Conservation (phyloP, 1,140 invertebrate species). For the Adoxophyes honmai region DNA sequence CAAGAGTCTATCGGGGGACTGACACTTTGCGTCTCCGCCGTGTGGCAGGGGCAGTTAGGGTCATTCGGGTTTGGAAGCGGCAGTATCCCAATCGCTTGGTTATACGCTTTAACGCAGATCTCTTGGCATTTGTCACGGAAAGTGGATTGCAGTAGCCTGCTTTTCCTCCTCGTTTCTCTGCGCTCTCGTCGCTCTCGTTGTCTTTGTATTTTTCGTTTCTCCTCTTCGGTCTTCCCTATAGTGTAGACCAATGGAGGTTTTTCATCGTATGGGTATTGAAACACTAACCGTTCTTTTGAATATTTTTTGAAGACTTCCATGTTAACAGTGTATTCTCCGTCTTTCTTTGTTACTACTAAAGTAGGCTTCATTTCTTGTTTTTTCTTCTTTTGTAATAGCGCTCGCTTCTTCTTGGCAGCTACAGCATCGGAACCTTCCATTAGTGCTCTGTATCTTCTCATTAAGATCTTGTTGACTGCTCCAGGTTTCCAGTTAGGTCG, state of each 20-base stretch:
- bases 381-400: conserved; percentile 60
- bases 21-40: conserved; percentile 28
- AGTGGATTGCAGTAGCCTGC: conserved; percentile 56
- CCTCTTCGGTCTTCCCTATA: conserved; percentile 65
- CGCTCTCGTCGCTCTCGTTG: conserved; percentile 56
- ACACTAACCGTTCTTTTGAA: conserved; percentile 58
- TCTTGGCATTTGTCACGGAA: conserved; percentile 66
- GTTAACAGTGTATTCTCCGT: conserved; percentile 64
- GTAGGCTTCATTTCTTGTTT: conserved; percentile 66
- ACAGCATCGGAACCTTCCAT: conserved; percentile 51
- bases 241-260: conserved; percentile 61
- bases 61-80: conserved; percentile 56
- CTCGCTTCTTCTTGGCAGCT: conserved; percentile 64
- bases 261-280: conserved; percentile 67
- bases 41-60: conserved; percentile 58
- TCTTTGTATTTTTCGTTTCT: conserved; percentile 52
- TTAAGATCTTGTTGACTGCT: conserved; percentile 55
- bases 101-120: conserved; percentile 68
- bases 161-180: conserved; percentile 59
- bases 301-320: conserved; percentile 72
- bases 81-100: conserved; percentile 63
- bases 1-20: conserved; percentile 58
- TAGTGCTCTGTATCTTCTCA: conserved; percentile 52
- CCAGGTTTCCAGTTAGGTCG: conserved; percentile 63
- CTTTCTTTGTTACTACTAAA: conserved; percentile 54